A percentile compares a stretch with the other conserved stretches of the same genome.
Conservation (phyloP, 2,888 invertebrate species). For the Cordilura impudica region DNA sequence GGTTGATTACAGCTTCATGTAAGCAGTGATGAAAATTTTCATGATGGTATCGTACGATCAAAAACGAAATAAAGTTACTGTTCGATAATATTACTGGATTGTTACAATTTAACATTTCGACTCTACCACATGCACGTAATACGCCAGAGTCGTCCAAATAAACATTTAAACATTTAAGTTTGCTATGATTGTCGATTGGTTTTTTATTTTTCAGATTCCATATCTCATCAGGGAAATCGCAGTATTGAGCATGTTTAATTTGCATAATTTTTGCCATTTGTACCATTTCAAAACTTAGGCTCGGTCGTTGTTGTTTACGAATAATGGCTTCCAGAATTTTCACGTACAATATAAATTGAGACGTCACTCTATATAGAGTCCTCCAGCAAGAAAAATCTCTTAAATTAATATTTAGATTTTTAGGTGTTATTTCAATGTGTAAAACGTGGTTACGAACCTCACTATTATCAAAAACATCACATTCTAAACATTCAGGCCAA, state of each 20-base stretch:
- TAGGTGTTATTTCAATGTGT: background rate
- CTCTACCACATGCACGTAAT: background rate
- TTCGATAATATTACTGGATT: background rate
- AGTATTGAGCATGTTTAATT: background rate
- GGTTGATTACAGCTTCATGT: slow-evolving; percentile 53
- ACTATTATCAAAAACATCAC: background rate
- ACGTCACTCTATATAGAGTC: background rate
- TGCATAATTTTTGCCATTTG: background rate
- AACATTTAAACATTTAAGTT: background rate
- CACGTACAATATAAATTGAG: background rate
- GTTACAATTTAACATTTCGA: background rate
- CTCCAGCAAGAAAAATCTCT: background rate
- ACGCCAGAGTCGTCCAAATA: background rate
- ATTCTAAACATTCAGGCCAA: slow-evolving; percentile 10
- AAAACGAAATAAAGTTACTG: slow-evolving; percentile 42
- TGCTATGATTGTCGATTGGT: background rate
- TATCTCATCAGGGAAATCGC: background rate
- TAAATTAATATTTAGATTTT: background rate
- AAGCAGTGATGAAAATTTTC: slow-evolving; percentile 31
- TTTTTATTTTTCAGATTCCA: background rate
- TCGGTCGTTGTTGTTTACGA: background rate
- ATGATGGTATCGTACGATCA: slow-evolving; percentile 36
- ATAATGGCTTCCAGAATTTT: background rate
- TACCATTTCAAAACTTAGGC: background rate
- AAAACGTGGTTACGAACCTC: background rate